Conservation (phyloP, 2,113 vertebrate species). For the Catagonus wagneri region DNA sequence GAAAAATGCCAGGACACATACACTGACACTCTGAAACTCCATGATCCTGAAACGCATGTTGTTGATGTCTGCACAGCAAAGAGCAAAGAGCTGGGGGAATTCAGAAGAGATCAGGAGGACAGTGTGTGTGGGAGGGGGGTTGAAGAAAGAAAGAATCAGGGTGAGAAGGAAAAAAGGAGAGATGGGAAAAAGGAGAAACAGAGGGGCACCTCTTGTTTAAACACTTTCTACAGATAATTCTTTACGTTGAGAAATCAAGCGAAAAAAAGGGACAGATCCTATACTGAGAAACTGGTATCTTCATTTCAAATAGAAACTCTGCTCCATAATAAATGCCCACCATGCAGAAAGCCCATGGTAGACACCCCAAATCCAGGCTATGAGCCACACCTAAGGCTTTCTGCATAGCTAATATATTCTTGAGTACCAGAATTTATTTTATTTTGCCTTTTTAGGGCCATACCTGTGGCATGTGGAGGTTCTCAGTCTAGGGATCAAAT, state of each 20-base stretch:
- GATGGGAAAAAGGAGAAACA: background rate
- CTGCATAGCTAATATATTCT: background rate
- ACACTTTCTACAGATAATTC: background rate
- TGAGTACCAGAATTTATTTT: background rate
- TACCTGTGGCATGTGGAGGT: too few species aligned
- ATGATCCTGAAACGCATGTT: background rate
- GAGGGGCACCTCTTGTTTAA: background rate
- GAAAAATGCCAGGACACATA: slow-evolving; percentile 36
- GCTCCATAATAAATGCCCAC: slow-evolving; percentile 39
- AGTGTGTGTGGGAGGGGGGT: background rate
- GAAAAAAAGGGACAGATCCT: slow-evolving; percentile 65
- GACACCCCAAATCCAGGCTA: background rate
- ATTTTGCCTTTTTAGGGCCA: too few species aligned
- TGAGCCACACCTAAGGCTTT: background rate
- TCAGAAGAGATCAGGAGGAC: background rate
- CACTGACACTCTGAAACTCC: background rate
- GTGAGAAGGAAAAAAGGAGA: background rate
- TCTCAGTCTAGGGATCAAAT: too few species aligned
- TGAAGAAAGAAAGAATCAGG: background rate
- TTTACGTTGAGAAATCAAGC: slow-evolving; percentile 23
- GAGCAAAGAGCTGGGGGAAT: background rate
- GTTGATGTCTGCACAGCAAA: background rate
- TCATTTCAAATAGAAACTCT: slow-evolving; percentile 58
- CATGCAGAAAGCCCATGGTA: background rate
- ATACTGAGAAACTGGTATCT: background rate